phyloP scores from a whole-genome alignment of 2,113 vertebrate genomes.

The Theropithecus gelada region DNA sequence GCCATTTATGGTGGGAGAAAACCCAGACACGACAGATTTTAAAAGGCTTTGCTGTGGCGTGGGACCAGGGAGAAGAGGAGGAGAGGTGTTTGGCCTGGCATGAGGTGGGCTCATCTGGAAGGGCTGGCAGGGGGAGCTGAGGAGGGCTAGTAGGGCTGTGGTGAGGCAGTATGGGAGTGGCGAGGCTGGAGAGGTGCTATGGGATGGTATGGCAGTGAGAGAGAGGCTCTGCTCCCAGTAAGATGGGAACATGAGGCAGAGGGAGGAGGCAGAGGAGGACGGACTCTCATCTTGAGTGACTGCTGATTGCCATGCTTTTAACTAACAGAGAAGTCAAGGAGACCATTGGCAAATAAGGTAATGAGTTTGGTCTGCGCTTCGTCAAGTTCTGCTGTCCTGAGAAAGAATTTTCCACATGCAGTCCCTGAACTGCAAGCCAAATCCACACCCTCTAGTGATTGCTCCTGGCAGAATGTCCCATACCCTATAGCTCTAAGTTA shows the following conservation, averaged over 20 bases:
- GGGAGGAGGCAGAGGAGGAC: fast-evolving
- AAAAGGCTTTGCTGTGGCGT: too few relatives aligned
- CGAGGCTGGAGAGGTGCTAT: too few relatives aligned
- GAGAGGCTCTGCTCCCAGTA: fast-evolving
- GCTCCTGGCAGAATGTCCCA: fast-evolving
- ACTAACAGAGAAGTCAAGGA: neutral
- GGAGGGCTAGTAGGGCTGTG: fast-evolving
- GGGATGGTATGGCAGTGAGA: fast-evolving
- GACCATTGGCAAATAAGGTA: neutral
- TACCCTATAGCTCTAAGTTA: fast-evolving
- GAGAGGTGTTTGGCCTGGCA: fast-evolving
- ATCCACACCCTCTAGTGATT: fast-evolving
- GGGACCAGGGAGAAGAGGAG: neutral
- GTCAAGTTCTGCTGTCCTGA: neutral
- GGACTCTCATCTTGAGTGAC: too few relatives aligned
- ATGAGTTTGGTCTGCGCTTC: neutral
- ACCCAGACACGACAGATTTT: neutral
- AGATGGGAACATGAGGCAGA: fast-evolving
- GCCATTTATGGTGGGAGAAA: neutral
- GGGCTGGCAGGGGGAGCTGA: fast-evolving
- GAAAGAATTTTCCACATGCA: neutral
- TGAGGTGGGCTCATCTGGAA: neutral
- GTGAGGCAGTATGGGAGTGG: fast-evolving
- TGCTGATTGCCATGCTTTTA: too few relatives aligned
- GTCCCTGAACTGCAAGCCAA: neutral